phyloP scores from a whole-genome alignment of 2,888 invertebrate genomes.

The Candidula unifasciata region DNA sequence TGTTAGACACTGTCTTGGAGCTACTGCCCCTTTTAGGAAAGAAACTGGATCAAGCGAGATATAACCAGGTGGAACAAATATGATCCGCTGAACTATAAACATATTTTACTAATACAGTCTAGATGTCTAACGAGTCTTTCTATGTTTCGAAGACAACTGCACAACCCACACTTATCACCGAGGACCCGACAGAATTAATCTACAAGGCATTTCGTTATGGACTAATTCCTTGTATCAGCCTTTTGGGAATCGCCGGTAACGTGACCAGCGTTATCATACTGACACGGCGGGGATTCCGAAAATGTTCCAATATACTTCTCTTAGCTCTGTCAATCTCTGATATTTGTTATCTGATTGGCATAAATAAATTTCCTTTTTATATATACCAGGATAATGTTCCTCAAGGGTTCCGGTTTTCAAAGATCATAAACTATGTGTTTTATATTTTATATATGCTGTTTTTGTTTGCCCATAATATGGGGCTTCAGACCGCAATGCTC shows the following conservation, averaged over 20 bases:
- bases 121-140: too few relatives aligned
- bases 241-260: not conserved
- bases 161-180: not conserved
- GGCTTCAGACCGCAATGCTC: not conserved
- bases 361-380: not conserved
- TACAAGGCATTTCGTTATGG: not conserved
- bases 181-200: not conserved
- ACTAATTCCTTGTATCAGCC: not conserved
- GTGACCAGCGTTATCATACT: not conserved
- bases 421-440: not conserved
- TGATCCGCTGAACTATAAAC: too few relatives aligned
- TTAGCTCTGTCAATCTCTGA: conserved; percentile 1
- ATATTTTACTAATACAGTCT: too few relatives aligned
- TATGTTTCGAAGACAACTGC: too few relatives aligned
- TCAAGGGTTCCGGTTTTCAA: not conserved
- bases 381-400: not conserved
- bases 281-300: not conserved
- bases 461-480: not conserved
- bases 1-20: too few relatives aligned
- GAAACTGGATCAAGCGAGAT: too few relatives aligned
- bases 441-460: not conserved
- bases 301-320: conserved; percentile 14
- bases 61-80: too few relatives aligned
- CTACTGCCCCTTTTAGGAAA: too few relatives aligned
- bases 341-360: not conserved